Percentiles rank a stretch among this genome's conserved stretches.
Evolutionary conservation across 2,113 vertebrate genomes (phyloP).

Genomic region (Dicentrarchus labrax): DNA sequence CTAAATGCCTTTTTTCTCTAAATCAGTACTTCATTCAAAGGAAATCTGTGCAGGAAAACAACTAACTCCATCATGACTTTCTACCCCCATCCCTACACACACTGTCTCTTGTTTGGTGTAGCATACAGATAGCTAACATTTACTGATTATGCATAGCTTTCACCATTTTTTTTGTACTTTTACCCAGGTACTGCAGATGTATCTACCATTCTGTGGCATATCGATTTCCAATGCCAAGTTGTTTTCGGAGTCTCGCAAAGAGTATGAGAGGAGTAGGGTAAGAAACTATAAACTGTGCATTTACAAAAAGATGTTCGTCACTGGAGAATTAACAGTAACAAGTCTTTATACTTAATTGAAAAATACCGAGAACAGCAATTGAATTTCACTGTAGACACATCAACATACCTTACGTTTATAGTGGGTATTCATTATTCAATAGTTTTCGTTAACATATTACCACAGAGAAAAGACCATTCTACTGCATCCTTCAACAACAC

Average conservation of each 20-base stretch:
- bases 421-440: background rate
- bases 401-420: background rate
- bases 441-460: background rate
- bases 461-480: background rate
- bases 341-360: background rate
- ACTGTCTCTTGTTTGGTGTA: background rate
- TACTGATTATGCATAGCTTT: constrained; percentile 1
- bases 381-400: background rate
- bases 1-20: constrained; percentile 17
- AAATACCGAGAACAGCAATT: background rate
- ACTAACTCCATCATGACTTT: constrained; percentile 24
- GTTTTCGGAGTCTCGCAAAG: constrained; percentile 86
- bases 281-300: constrained; percentile 55
- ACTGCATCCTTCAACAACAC: background rate
- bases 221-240: constrained; percentile 85
- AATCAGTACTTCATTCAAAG: constrained; percentile 69
- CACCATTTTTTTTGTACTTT: constrained; percentile 3
- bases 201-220: constrained; percentile 86
- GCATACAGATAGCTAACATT: constrained; percentile 12
- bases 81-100: background rate
- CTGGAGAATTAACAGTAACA: background rate
- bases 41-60: constrained; percentile 27
- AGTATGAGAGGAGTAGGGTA: constrained; percentile 85
- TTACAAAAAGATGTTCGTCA: background rate
- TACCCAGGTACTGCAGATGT: constrained; percentile 85